A percentile compares a stretch with the other conserved stretches of the same genome.
Evolutionary conservation across 2,797 vertebrate species (phyloP).

Genomic region (Poeciliopsis gracilis): DNA sequence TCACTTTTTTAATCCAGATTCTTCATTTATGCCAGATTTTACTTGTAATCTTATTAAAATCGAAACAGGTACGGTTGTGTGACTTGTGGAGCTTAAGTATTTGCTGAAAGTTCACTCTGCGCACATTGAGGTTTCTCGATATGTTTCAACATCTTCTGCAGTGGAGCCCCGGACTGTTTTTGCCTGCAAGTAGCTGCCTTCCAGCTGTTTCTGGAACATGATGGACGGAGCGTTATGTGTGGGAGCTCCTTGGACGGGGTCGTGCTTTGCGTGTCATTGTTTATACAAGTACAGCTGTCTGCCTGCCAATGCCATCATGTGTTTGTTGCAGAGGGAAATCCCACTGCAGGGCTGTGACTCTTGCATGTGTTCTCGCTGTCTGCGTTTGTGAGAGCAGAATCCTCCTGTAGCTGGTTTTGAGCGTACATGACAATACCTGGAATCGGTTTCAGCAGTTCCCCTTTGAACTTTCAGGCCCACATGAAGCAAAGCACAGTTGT

Average conservation of each 20-base stretch:
- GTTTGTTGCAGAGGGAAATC: slow-evolving; percentile 77
- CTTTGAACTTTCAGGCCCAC: neutral
- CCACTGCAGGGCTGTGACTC: slow-evolving; percentile 39
- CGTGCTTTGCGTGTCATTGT: slow-evolving; percentile 62
- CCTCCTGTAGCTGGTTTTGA: slow-evolving; percentile 18
- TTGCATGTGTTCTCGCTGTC: slow-evolving; percentile 30
- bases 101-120: slow-evolving; percentile 27
- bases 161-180: slow-evolving; percentile 31
- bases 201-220: slow-evolving; percentile 53
- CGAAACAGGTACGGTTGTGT: neutral
- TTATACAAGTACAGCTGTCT: slow-evolving; percentile 74
- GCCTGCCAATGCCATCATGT: slow-evolving; percentile 69
- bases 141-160: slow-evolving; percentile 20
- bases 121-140: slow-evolving; percentile 21
- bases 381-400: slow-evolving; percentile 1
- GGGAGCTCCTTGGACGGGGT: slow-evolving; percentile 50
- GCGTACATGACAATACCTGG: neutral
- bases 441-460: neutral
- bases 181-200: slow-evolving; percentile 44
- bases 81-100: neutral
- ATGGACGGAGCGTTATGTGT: slow-evolving; percentile 44
- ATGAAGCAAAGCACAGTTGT: neutral
- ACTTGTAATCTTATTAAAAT: slow-evolving; percentile 6
- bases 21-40: neutral
- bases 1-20: slow-evolving; percentile 1